These are phyloP conservation scores for Rhyacophila evoluta DNA, from an alignment of 2,888 invertebrate species.

Conservation along the genomic window DNA sequence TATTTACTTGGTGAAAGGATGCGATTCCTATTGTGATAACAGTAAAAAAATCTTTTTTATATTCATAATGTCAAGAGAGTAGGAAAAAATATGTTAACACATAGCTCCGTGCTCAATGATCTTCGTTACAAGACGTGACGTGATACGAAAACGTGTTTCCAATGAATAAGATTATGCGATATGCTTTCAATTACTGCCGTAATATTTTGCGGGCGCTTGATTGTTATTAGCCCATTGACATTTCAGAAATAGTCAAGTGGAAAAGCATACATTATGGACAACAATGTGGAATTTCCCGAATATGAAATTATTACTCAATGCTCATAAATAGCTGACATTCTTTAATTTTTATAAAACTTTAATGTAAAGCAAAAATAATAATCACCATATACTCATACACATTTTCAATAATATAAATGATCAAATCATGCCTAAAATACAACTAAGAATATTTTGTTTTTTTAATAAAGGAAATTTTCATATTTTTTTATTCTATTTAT, in stretches of 20 bases:
- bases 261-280: too few species aligned
- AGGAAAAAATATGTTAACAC: neutral
- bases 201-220: constrained; percentile 12
- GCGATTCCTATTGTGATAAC: neutral
- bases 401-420: too few species aligned
- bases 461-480: too few species aligned
- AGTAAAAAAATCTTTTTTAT: neutral
- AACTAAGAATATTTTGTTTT: too few species aligned
- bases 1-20: neutral
- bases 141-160: constrained; percentile 9
- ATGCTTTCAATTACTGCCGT: constrained; percentile 1
- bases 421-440: too few species aligned
- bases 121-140: neutral
- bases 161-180: constrained; percentile 14
- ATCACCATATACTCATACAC: too few species aligned
- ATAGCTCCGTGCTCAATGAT: neutral
- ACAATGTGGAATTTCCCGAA: too few species aligned
- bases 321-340: too few species aligned
- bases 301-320: too few species aligned
- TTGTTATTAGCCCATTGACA: constrained; percentile 22
- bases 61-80: constrained; percentile 2
- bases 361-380: too few species aligned
- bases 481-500: too few species aligned
- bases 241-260: neutral
- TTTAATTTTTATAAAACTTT: too few species aligned